phyloP scores from a whole-genome alignment of 2,113 vertebrate species.

The Sylvilagus bachmani region DNA sequence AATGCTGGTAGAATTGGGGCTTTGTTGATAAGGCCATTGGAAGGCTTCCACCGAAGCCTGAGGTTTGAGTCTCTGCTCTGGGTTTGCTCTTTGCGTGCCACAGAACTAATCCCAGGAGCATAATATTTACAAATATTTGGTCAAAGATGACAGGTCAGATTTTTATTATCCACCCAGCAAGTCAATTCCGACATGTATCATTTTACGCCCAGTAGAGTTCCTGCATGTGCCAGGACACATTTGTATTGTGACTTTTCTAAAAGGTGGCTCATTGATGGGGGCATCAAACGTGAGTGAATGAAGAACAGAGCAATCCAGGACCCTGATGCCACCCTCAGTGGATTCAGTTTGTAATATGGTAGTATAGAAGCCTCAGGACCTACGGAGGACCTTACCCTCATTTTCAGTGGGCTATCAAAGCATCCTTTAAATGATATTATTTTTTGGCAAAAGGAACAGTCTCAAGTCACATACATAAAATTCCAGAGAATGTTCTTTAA shows the following conservation, averaged over 20 bases:
- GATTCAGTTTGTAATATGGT: constrained; percentile 53
- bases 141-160: constrained; percentile 79
- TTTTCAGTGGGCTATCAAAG: constrained; percentile 34
- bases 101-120: constrained; percentile 65
- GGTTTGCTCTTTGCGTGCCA: constrained; percentile 64
- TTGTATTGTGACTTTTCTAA: constrained; percentile 43
- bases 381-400: neutral
- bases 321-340: neutral
- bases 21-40: constrained; percentile 66
- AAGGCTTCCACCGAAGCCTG: constrained; percentile 7
- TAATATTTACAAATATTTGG: constrained; percentile 78
- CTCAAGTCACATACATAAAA: constrained; percentile 53
- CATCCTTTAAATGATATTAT: constrained; percentile 56
- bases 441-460: constrained; percentile 56
- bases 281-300: neutral
- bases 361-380: constrained; percentile 32
- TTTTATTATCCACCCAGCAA: constrained; percentile 71
- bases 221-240: neutral
- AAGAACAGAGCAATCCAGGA: neutral
- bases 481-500: constrained; percentile 29
- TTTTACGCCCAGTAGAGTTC: neutral
- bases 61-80: constrained; percentile 18
- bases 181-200: constrained; percentile 8
- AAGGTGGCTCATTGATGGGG: neutral
- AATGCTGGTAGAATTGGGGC: constrained; percentile 67